These are phyloP conservation scores for Mya arenaria DNA, from an alignment of 1,140 invertebrate species.

Conservation along the genomic window DNA sequence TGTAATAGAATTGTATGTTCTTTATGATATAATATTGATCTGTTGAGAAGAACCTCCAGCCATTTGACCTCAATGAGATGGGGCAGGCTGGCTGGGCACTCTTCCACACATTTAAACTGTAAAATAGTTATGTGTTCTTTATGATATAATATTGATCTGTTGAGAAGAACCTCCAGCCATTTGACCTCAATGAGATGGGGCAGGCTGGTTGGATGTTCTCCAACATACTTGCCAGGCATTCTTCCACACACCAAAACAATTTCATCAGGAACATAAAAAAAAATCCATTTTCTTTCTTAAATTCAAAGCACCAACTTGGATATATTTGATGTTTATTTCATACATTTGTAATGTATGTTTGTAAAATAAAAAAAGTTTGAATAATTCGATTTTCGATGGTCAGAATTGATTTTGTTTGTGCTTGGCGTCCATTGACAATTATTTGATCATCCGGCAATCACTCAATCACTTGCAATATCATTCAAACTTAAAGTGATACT, in stretches of 20 bases:
- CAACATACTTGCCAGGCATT: slow-evolving; percentile 88
- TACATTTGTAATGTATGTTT: no score
- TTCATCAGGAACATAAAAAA: neutral
- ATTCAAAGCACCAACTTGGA: no score
- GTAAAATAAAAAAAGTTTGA: no score
- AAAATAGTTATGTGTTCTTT: slow-evolving; percentile 55
- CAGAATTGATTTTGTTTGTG: no score
- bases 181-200: slow-evolving; percentile 79
- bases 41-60: neutral
- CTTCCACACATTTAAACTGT: slow-evolving; percentile 93
- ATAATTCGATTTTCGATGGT: no score
- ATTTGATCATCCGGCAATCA: no score
- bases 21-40: neutral
- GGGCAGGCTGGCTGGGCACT: slow-evolving; percentile 90
- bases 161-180: neutral
- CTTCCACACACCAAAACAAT: neutral
- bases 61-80: slow-evolving; percentile 57
- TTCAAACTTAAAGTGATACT: no score
- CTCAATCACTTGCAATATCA: no score
- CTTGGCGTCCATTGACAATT: no score
- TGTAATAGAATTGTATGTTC: slow-evolving; percentile 74
- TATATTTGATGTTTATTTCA: no score
- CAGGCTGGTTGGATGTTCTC: slow-evolving; percentile 89
- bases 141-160: neutral
- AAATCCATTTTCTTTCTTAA: no score